These are phyloP conservation scores for Drosophila atroscutellata DNA, from an alignment of 2,888 invertebrate genomes.

Conservation along the genomic window DNA sequence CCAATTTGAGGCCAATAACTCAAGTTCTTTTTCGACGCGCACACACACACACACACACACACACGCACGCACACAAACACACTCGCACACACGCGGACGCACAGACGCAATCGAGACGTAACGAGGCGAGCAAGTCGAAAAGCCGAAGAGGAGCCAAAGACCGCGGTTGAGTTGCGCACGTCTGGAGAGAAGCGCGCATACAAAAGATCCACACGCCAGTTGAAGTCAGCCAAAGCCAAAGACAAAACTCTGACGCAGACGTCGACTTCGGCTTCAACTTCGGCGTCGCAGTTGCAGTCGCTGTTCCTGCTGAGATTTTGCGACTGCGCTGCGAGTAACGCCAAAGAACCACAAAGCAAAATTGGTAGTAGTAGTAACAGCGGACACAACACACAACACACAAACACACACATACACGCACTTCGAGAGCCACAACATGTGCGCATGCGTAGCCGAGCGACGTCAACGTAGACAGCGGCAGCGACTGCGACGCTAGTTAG, in stretches of 20 bases:
- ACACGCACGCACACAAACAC: slow-evolving; percentile 12
- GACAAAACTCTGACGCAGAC: slow-evolving; percentile 47
- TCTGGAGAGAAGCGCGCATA: slow-evolving; percentile 75
- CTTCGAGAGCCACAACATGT: slow-evolving; percentile 59
- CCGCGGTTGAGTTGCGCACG: slow-evolving; percentile 76
- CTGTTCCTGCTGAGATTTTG: slow-evolving; percentile 63
- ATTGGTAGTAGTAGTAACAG: slow-evolving; percentile 59
- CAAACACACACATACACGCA: slow-evolving; percentile 19
- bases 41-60: slow-evolving; percentile 23
- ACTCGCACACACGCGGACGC: slow-evolving; percentile 36
- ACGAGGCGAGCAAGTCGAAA: slow-evolving; percentile 51
- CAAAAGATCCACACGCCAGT: slow-evolving; percentile 76
- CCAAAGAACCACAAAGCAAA: slow-evolving; percentile 61
- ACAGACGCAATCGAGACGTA: slow-evolving; percentile 38
- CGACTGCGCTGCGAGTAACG: slow-evolving; percentile 44
- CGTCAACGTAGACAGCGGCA: slow-evolving; percentile 26
- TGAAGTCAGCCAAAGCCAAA: slow-evolving; percentile 60
- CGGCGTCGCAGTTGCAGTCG: slow-evolving; percentile 1
- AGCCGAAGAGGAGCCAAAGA: slow-evolving; percentile 65
- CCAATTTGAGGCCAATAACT: slow-evolving; percentile 62
- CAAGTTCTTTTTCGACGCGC: slow-evolving; percentile 39
- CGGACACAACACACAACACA: slow-evolving; percentile 26
- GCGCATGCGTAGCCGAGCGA: slow-evolving; percentile 71
- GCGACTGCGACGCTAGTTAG: slow-evolving; percentile 57
- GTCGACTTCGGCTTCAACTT: slow-evolving; percentile 26